A percentile compares a stretch with the other conserved stretches of the same genome.
Conservation (phyloP, 2,888 invertebrate genomes). For the Dusona sp. region DNA sequence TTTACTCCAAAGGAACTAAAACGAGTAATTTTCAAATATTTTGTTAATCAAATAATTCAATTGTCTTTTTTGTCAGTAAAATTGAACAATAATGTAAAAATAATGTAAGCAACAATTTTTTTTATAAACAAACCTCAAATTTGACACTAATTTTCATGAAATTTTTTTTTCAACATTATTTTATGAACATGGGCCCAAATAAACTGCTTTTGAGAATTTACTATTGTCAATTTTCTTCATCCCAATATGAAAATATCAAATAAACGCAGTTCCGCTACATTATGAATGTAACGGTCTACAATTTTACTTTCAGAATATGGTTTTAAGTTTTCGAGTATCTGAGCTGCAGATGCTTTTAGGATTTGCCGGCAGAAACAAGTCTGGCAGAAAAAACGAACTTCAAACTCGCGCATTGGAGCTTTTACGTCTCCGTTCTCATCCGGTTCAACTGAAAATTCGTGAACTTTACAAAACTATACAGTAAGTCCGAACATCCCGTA, state of each 20-base stretch:
- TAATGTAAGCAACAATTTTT: neutral
- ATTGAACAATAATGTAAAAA: too few relatives aligned
- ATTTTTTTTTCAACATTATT: neutral
- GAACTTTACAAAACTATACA: constrained; percentile 89
- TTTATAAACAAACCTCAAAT: neutral
- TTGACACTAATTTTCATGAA: neutral
- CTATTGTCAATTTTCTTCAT: neutral
- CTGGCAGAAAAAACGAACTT: constrained; percentile 92
- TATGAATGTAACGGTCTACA: constrained; percentile 5
- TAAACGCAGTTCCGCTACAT: neutral
- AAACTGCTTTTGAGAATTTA: neutral
- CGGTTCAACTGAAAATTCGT: constrained; percentile 88
- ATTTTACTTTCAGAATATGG: constrained; percentile 83
- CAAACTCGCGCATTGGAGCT: constrained; percentile 91
- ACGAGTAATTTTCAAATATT: neutral
- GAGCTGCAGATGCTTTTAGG: constrained; percentile 94
- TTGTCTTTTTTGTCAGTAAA: neutral
- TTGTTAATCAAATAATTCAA: neutral
- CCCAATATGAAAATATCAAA: neutral
- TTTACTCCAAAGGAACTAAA: neutral
- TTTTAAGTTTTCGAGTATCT: constrained; percentile 91
- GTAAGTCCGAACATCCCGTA: constrained; percentile 83
- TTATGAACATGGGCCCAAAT: neutral
- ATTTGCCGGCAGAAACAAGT: constrained; percentile 92
- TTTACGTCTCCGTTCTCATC: constrained; percentile 88